Evolutionary conservation across 2,797 vertebrate genomes (phyloP).

Genomic region (Anguilla megastoma): DNA sequence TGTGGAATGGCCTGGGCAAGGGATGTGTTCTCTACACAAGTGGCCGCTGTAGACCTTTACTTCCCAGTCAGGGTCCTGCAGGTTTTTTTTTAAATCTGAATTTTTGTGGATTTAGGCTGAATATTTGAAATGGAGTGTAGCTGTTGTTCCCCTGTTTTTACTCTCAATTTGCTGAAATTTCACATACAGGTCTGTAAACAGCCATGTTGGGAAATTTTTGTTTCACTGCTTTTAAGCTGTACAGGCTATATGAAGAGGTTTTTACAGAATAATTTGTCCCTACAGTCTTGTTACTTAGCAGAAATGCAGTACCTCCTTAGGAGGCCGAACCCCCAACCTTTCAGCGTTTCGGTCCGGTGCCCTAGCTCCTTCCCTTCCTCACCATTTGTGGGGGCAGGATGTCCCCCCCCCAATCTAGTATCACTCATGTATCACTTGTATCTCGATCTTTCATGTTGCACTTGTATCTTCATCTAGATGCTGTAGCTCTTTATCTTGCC

Average conservation of each 20-base stretch:
- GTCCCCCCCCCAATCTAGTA: too few relatives aligned
- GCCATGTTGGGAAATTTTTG: background rate
- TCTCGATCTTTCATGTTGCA: too few relatives aligned
- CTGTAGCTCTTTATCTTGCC: too few relatives aligned
- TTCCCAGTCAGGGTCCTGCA: conserved; percentile 18
- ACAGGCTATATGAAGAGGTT: background rate
- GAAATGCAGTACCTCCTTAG: background rate
- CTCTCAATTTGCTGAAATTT: background rate
- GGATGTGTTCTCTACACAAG: background rate
- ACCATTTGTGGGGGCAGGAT: background rate
- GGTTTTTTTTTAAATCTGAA: background rate
- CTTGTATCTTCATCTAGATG: too few relatives aligned
- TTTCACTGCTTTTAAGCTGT: background rate
- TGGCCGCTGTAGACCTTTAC: background rate
- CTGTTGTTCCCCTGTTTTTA: background rate
- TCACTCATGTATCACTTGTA: too few relatives aligned
- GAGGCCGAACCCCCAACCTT: background rate
- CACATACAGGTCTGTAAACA: background rate
- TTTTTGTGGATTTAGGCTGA: background rate
- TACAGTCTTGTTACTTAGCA: background rate
- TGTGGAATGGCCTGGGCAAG: background rate
- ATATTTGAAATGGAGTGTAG: background rate
- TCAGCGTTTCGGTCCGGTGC: too few relatives aligned
- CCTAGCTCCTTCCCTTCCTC: too few relatives aligned
- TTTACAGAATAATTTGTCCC: background rate